These are phyloP conservation scores for Wasmannia auropunctata DNA, from an alignment of 1,140 invertebrate species.

Conservation along the genomic window DNA sequence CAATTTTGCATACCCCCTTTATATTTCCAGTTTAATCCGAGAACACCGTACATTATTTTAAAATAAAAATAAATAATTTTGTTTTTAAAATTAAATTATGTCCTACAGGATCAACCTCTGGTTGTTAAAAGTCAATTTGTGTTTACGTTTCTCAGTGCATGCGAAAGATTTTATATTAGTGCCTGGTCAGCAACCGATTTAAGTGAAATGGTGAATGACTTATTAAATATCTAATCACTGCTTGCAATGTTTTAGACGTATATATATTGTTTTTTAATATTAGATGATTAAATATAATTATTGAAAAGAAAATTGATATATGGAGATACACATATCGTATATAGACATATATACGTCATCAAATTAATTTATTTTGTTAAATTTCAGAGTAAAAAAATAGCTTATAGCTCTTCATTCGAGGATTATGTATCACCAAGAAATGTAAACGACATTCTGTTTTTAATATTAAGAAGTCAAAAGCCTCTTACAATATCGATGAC, in stretches of 20 bases:
- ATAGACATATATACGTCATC: too few species aligned
- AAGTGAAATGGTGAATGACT: background rate
- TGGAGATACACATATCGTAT: too few species aligned
- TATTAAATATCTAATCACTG: background rate
- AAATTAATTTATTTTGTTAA: background rate
- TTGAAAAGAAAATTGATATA: background rate
- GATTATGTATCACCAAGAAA: background rate
- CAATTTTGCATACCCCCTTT: too few species aligned
- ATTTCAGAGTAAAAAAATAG: background rate
- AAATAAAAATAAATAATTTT: background rate
- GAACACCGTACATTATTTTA: too few species aligned
- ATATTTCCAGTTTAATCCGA: too few species aligned
- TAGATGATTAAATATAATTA: background rate
- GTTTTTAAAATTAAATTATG: background rate
- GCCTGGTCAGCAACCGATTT: constrained; percentile 6
- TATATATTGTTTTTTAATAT: background rate
- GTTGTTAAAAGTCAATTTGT: background rate
- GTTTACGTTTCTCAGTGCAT: background rate
- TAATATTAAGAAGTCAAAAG: constrained; percentile 6
- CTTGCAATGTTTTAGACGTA: too few species aligned
- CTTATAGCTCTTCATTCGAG: background rate
- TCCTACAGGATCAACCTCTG: background rate
- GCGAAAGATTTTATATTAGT: constrained; percentile 11
- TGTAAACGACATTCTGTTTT: background rate
- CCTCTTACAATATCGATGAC: constrained; percentile 9